Evolutionary conservation across 1,140 invertebrate genomes (phyloP).

Genomic region (Pararge aegeria): DNA sequence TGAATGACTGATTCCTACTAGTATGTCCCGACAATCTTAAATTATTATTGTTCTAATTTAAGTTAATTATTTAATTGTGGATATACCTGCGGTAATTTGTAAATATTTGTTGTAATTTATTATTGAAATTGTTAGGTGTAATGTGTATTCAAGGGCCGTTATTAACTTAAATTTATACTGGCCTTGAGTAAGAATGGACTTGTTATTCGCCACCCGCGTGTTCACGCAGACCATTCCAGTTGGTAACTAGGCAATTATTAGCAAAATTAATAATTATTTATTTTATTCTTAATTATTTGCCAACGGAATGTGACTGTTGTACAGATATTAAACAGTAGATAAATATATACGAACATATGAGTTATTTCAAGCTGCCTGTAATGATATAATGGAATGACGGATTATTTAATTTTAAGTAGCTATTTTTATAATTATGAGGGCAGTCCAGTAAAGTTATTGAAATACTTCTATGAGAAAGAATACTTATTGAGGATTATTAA

Average conservation of each 20-base stretch:
- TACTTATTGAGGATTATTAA: neutral
- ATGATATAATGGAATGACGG: slow-evolving; percentile 18
- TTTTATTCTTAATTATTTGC: slow-evolving; percentile 72
- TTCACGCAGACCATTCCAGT: slow-evolving; percentile 75
- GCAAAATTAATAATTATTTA: slow-evolving; percentile 76
- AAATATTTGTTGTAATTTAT: slow-evolving; percentile 76
- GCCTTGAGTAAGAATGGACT: slow-evolving; percentile 69
- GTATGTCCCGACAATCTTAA: slow-evolving; percentile 68
- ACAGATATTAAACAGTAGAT: slow-evolving; percentile 71
- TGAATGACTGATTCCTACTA: slow-evolving; percentile 77
- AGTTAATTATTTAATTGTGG: slow-evolving; percentile 72
- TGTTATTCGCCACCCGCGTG: slow-evolving; percentile 77
- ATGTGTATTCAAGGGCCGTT: slow-evolving; percentile 52
- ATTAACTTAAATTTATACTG: slow-evolving; percentile 47
- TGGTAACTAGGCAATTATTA: slow-evolving; percentile 77
- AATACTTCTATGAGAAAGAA: slow-evolving; percentile 34
- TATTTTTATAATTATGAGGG: neutral
- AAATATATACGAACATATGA: slow-evolving; percentile 42
- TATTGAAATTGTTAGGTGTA: slow-evolving; percentile 70
- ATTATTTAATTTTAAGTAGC: slow-evolving; percentile 11
- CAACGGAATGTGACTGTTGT: slow-evolving; percentile 78
- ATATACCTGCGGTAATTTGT: slow-evolving; percentile 69
- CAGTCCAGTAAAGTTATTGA: neutral
- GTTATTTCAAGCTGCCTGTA: slow-evolving; percentile 27
- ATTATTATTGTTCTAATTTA: slow-evolving; percentile 72